Conservation (phyloP, 2,888 invertebrate species). For the Nematopogon swammerdamellus region DNA sequence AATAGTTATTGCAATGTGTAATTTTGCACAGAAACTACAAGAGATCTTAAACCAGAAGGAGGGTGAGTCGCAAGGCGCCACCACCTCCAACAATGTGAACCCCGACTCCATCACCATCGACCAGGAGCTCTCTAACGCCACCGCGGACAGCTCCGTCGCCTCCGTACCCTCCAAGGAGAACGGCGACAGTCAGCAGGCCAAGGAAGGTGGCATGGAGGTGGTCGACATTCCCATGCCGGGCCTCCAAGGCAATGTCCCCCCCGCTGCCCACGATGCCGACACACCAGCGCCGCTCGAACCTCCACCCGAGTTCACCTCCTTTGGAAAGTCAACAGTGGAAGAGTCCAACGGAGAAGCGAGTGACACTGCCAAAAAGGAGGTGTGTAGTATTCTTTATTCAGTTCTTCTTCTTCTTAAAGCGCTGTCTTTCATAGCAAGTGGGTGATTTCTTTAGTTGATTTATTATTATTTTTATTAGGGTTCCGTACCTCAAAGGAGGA, state of each 20-base stretch:
- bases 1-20: too few relatives aligned
- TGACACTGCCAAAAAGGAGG: not conserved
- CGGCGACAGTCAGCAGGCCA: conserved; percentile 21
- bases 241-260: not conserved
- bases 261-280: conserved; percentile 21
- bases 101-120: conserved; percentile 34
- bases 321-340: conserved; percentile 9
- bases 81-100: conserved; percentile 25
- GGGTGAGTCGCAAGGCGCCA: conserved; percentile 47
- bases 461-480: too few relatives aligned
- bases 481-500: too few relatives aligned
- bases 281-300: conserved; percentile 5
- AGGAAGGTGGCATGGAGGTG: conserved; percentile 47
- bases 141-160: conserved; percentile 24
- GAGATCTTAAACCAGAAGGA: conserved; percentile 66
- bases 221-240: conserved; percentile 72
- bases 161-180: conserved; percentile 22
- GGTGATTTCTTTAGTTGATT: too few relatives aligned
- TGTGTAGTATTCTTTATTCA: too few relatives aligned
- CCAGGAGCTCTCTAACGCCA: conserved; percentile 28
- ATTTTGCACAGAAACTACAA: conserved; percentile 64
- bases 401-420: too few relatives aligned
- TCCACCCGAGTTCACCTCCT: conserved; percentile 8
- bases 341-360: not conserved
- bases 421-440: too few relatives aligned